Conservation (phyloP, 2,113 vertebrate species). For the Pagrus major region DNA sequence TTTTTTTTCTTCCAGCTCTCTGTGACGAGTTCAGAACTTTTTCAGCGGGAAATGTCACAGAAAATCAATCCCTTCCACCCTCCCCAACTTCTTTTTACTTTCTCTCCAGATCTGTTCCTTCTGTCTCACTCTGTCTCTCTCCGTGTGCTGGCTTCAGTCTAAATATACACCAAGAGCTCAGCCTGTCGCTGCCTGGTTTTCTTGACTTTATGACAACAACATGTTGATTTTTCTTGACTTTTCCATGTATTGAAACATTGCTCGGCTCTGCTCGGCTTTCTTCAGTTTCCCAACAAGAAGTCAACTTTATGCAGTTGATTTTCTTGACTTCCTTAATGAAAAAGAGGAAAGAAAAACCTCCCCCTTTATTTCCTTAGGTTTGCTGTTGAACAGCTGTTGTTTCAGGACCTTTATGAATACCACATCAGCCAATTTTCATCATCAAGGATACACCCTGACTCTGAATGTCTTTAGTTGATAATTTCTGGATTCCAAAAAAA, state of each 20-base stretch:
- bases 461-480: neutral
- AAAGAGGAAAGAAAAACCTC: neutral
- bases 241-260: neutral
- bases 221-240: conserved; percentile 39
- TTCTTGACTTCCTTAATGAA: conserved; percentile 2
- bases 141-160: conserved; percentile 43
- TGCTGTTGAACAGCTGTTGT: neutral
- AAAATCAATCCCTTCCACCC: conserved; percentile 68
- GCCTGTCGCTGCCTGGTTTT: conserved; percentile 18
- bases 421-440: neutral
- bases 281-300: neutral
- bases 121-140: neutral
- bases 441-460: no score
- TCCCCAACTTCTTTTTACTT: conserved; percentile 61
- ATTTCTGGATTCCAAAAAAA: neutral
- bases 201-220: conserved; percentile 26
- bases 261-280: neutral
- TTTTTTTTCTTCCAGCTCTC: conserved; percentile 52
- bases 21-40: conserved; percentile 68
- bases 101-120: conserved; percentile 32
- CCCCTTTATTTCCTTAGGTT: neutral
- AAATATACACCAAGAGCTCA: conserved; percentile 63
- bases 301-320: neutral
- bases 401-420: neutral
- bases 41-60: conserved; percentile 72